These are phyloP conservation scores for Polyploca ridens DNA, from an alignment of 2,888 invertebrate genomes.

Conservation along the genomic window DNA sequence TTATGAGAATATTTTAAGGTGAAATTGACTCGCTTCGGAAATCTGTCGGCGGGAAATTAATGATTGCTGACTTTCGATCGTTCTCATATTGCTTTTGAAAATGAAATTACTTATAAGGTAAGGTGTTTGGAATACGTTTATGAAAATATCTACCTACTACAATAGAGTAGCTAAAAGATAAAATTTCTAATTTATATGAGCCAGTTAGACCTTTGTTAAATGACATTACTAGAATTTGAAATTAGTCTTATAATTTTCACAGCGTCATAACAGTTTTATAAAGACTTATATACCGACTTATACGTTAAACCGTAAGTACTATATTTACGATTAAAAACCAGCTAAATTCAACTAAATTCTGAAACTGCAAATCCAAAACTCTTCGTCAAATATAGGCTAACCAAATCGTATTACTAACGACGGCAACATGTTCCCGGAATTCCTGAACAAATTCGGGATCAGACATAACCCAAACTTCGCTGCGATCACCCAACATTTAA, in stretches of 20 bases:
- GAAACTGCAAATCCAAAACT: background rate
- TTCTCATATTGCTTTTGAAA: background rate
- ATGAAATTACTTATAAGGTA: background rate
- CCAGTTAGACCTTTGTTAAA: no score
- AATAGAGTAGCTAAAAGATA: no score
- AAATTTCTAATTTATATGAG: no score
- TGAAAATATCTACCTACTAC: no score
- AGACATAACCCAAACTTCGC: background rate
- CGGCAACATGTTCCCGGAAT: background rate
- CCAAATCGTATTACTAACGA: background rate
- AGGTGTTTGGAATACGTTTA: background rate
- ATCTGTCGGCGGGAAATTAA: conserved; percentile 6
- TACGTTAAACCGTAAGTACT: background rate
- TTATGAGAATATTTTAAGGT: conserved; percentile 6
- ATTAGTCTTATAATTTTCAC: no score
- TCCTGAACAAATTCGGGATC: background rate
- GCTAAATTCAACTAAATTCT: background rate
- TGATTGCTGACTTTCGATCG: background rate
- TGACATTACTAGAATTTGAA: no score
- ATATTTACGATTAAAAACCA: background rate
- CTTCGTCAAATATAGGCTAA: background rate
- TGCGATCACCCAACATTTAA: conserved; percentile 5
- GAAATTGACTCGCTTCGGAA: conserved; percentile 2
- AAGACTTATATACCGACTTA: no score
- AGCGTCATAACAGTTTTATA: background rate